A percentile compares a stretch with the other conserved stretches of the same genome.
Evolutionary conservation across 2,888 invertebrate species (phyloP).

Genomic region (Oscheius sp.): DNA sequence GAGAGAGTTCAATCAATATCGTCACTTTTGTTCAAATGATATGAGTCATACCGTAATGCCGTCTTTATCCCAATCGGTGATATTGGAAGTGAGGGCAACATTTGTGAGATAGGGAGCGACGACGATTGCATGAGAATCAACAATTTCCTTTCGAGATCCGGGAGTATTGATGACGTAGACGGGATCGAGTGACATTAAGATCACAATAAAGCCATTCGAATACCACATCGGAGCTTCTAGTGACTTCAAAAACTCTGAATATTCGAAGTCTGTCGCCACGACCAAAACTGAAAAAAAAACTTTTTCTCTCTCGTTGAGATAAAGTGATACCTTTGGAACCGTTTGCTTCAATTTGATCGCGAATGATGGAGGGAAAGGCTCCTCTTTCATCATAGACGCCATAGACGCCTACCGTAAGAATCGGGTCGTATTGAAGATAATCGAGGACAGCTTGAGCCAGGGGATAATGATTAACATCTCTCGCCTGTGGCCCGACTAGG

Average conservation of each 20-base stretch:
- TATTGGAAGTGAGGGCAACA: background rate
- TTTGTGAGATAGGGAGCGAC: constrained; percentile 11
- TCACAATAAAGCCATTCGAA: constrained; percentile 20
- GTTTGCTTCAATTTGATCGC: constrained; percentile 6
- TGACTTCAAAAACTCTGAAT: constrained; percentile 9
- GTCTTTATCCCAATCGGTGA: constrained; percentile 1
- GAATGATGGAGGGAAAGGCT: constrained; percentile 10
- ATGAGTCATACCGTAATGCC: background rate
- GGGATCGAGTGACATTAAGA: constrained; percentile 3
- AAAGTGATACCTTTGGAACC: constrained; percentile 15
- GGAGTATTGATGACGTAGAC: constrained; percentile 3
- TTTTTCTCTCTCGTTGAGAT: background rate
- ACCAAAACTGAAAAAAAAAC: constrained; percentile 1
- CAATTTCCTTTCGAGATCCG: constrained; percentile 7
- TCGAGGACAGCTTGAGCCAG: constrained; percentile 26
- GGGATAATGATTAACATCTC: constrained; percentile 21
- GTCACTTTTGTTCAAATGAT: background rate
- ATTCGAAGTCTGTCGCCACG: constrained; percentile 18
- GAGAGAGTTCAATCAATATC: background rate
- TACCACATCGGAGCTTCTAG: constrained; percentile 14
- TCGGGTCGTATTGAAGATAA: constrained; percentile 18
- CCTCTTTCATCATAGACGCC: constrained; percentile 17
- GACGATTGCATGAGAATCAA: constrained; percentile 12
- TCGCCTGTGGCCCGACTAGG: constrained; percentile 15
- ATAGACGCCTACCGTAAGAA: background rate